Percentiles rank a stretch among this genome's conserved stretches.
These are phyloP conservation scores for Tragelaphus scriptus DNA, from an alignment of 2,113 vertebrate species.

Conservation along the genomic window DNA sequence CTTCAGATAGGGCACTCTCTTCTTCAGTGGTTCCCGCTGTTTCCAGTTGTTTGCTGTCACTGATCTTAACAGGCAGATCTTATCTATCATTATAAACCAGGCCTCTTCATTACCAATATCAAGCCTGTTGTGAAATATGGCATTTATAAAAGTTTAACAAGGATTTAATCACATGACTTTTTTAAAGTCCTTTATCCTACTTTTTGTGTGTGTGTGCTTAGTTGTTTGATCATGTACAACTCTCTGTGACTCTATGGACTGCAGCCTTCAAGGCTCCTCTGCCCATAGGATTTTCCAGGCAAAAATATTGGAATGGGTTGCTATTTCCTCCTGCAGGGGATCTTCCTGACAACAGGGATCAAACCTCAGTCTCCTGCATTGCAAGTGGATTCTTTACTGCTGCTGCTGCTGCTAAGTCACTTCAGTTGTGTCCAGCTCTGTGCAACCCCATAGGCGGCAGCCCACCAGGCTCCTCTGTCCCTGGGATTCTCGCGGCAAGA, in stretches of 20 bases:
- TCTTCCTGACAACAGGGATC: not conserved
- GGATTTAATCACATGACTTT: not conserved
- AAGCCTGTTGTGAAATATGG: not conserved
- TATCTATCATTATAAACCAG: not conserved
- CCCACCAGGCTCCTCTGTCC: no score
- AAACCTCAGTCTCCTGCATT: not conserved
- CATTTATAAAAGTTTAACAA: not conserved
- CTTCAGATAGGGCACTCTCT: not conserved
- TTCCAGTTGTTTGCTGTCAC: not conserved
- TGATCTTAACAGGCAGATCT: not conserved
- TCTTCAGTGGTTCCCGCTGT: accelerated
- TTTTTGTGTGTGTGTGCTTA: not conserved
- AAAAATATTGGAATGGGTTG: not conserved
- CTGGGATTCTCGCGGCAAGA: no score
- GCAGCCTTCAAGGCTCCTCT: not conserved
- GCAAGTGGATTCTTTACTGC: not conserved
- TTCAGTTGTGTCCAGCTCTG: not conserved
- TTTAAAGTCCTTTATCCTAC: not conserved
- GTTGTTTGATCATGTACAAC: not conserved
- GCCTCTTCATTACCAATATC: not conserved
- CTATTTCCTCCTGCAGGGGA: not conserved
- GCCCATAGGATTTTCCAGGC: not conserved
- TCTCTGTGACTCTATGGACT: not conserved
- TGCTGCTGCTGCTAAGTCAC: not conserved
- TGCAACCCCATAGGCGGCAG: not conserved